phyloP scores from a whole-genome alignment of 2,888 invertebrate species.

The Caenorhabditis afra region DNA sequence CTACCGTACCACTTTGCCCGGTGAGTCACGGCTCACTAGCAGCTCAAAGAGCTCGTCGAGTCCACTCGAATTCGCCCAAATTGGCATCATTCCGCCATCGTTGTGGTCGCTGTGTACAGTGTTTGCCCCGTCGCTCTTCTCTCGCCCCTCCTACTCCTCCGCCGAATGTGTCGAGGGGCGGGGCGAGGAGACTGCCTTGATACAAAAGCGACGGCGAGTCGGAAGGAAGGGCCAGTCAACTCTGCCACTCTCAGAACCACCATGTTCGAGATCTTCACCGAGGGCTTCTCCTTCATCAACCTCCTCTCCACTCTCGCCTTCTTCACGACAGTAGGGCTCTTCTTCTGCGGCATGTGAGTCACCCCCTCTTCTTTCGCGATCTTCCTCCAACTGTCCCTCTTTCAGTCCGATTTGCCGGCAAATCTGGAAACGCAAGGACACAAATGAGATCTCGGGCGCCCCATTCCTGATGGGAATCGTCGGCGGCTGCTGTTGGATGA shows the following conservation, averaged over 20 bases:
- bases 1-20: neutral
- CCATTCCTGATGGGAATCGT: conserved; percentile 80
- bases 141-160: conserved; percentile 41
- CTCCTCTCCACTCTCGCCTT: conserved; percentile 84
- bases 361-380: no score
- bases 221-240: conserved; percentile 23
- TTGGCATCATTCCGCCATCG: conserved; percentile 25
- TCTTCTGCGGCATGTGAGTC: conserved; percentile 84
- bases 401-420: conserved; percentile 80
- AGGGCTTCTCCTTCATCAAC: conserved; percentile 78
- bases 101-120: neutral
- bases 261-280: conserved; percentile 78
- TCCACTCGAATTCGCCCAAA: conserved; percentile 19
- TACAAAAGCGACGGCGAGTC: conserved; percentile 53
- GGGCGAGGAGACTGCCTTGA: conserved; percentile 25
- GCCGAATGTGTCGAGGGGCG: conserved; percentile 54
- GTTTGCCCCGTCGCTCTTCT: neutral
- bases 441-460: conserved; percentile 78
- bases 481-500: conserved; percentile 79
- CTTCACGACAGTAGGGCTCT: conserved; percentile 88
- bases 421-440: conserved; percentile 80
- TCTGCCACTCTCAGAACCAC: neutral
- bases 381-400: conserved; percentile 7
- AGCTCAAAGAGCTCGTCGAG: conserved; percentile 32
- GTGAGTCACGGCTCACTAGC: conserved; percentile 25